Base-by-base conservation (phyloP, 30 jellyfish, hydroid and myxozoan genomes). In the Aurelia sp. region DNA sequence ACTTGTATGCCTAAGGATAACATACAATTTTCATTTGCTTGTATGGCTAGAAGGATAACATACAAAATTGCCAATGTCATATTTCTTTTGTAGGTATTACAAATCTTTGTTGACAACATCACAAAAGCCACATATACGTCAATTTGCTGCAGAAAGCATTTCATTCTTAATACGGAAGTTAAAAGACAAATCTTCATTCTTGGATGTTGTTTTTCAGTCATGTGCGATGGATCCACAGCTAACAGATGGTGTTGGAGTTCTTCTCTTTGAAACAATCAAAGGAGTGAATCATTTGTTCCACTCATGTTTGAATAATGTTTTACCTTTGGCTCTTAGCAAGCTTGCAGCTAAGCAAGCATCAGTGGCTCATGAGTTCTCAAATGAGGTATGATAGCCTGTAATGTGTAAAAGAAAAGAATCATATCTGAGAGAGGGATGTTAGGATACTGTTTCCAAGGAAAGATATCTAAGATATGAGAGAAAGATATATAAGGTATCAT, bases 141-240 rank as follows among this genome's bases (percentile, higher is more conserved):
- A 66, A 51, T 91, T 91, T 85, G 98, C 96, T 21, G 96, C 98
- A 15, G 98, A 91, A 61, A 75, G 96, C 16, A 76, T 91, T 31
- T 84, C 98, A 33, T 91, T 91, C 55, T 73, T 91, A n/a, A 62
- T 91, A 17, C 84, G 98, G 11, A 91, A 79, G 66, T 47, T 82
- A 10, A 85, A 73, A 77, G 78, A 50, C 41, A 78, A 85, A 55
- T 78, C 79, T 33, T 22, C 63, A 53, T 67, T 78, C 37, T 87
- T 87, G 64, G 92, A 90, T 67, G 81, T 76, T 11, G 27, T 84
- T 22, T 84, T 85, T 31, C 52, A 47, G 35, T 67, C 92, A 30
- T 79, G 59, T 12, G 37, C 23, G 13, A 84, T 70, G 17, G 94
- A 89, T 65, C 74, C 76, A 40, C 35, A 22, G 48, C 57, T 89